These are phyloP conservation scores for Tetragnatha versicolor DNA, from an alignment of 1,140 invertebrate species.

Conservation along the genomic window DNA sequence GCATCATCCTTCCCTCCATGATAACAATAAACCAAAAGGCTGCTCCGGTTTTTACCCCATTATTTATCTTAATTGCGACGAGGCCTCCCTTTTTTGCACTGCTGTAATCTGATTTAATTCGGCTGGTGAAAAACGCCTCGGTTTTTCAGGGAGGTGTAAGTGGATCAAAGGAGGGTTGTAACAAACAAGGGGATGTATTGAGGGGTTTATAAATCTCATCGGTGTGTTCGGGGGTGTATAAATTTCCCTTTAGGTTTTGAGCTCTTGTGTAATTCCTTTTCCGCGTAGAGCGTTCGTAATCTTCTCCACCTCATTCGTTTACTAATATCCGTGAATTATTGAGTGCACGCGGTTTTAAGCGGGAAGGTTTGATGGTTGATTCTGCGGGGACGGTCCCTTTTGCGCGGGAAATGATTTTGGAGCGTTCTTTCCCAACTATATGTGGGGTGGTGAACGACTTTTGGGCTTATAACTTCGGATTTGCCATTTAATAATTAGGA, in stretches of 20 bases:
- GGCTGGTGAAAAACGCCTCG: too few relatives aligned
- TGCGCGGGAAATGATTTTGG: background rate
- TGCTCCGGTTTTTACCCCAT: background rate
- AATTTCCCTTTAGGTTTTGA: too few relatives aligned
- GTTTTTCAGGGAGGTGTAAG: too few relatives aligned
- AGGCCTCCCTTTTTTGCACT: background rate
- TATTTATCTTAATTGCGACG: conserved; percentile 38
- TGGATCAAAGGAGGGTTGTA: background rate
- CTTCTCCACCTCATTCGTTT: conserved; percentile 49
- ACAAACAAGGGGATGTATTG: conserved; percentile 44
- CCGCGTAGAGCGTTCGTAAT: conserved; percentile 46
- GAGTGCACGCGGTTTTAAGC: conserved; percentile 28
- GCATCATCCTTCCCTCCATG: conserved; percentile 15
- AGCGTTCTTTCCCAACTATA: background rate
- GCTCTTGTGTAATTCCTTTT: conserved; percentile 54
- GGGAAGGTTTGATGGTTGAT: too few relatives aligned
- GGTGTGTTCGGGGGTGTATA: background rate
- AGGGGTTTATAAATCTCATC: conserved; percentile 34
- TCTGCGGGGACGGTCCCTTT: conserved; percentile 18
- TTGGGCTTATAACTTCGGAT: background rate
- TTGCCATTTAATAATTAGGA: background rate
- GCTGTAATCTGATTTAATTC: conserved; percentile 46
- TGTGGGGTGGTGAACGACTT: background rate
- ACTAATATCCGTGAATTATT: conserved; percentile 55
- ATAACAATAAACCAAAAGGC: background rate